These are phyloP conservation scores for Bergia puertoricense DNA, from an alignment of 92 coral and sea anemone genomes.

Conservation along the genomic window DNA sequence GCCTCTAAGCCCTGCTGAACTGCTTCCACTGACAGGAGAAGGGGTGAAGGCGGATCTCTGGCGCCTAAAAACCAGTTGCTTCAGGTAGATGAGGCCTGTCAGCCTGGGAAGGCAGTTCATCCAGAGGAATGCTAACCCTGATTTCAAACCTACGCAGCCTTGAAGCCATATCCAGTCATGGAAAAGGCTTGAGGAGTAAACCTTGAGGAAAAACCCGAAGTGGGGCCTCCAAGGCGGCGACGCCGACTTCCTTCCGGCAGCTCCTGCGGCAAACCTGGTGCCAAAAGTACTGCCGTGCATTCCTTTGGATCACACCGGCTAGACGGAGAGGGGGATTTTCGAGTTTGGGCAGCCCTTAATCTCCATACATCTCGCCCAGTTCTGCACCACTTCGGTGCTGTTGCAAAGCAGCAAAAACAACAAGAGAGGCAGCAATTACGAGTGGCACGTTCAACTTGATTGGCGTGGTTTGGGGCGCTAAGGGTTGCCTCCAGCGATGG, in stretches of 20 bases:
- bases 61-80: too few species aligned
- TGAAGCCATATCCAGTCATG: too few species aligned
- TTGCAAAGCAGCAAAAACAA: not conserved
- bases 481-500: conserved; percentile 16
- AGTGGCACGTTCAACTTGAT: too few species aligned
- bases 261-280: not conserved
- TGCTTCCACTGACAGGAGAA: too few species aligned
- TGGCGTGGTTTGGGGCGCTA: not conserved
- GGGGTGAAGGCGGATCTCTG: too few species aligned
- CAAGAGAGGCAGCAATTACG: conserved; percentile 37
- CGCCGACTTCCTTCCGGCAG: not conserved
- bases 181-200: too few species aligned
- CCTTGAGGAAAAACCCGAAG: not conserved
- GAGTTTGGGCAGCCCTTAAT: conserved; percentile 25
- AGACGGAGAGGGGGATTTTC: not conserved
- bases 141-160: too few species aligned
- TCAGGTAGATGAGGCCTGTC: too few species aligned
- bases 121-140: too few species aligned
- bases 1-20: too few species aligned
- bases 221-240: not conserved
- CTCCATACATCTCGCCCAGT: conserved; percentile 37
- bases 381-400: not conserved
- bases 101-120: too few species aligned
- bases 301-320: conserved; percentile 36
- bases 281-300: not conserved